These are phyloP conservation scores for Empidonax traillii DNA, from an alignment of 2,113 vertebrate genomes.

Conservation along the genomic window DNA sequence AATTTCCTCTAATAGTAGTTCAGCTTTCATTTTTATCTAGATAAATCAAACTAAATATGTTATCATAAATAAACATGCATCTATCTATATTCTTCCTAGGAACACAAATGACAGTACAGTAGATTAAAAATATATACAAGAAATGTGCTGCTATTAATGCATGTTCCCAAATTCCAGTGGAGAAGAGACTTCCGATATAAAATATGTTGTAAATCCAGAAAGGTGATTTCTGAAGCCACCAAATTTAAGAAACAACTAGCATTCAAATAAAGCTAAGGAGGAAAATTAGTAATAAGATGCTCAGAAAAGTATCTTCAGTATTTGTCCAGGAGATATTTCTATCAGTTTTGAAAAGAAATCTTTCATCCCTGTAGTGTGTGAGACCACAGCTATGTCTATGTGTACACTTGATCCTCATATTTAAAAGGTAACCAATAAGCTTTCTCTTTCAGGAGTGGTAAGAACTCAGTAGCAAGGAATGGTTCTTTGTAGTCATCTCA, in stretches of 20 bases:
- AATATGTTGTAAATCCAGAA: neutral
- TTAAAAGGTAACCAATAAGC: neutral
- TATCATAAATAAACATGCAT: neutral
- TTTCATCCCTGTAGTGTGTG: neutral
- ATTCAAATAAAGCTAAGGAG: neutral
- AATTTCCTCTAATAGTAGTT: neutral
- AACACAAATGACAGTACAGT: neutral
- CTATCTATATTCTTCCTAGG: neutral
- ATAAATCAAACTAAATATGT: neutral
- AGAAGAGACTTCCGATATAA: neutral
- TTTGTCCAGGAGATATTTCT: neutral
- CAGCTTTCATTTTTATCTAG: neutral
- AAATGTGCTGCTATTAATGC: neutral
- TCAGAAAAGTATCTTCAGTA: neutral
- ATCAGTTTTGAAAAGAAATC: neutral
- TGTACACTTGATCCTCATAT: neutral
- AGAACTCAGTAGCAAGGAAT: neutral
- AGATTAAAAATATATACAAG: neutral
- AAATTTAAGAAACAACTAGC: neutral
- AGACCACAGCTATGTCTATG: neutral
- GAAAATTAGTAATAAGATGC: neutral
- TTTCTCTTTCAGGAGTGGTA: neutral
- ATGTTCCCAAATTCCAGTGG: neutral
- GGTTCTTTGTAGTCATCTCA: neutral
- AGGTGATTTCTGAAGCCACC: neutral